These are phyloP conservation scores for Hypothenemus hampei DNA, from an alignment of 1,140 invertebrate species.

Conservation along the genomic window DNA sequence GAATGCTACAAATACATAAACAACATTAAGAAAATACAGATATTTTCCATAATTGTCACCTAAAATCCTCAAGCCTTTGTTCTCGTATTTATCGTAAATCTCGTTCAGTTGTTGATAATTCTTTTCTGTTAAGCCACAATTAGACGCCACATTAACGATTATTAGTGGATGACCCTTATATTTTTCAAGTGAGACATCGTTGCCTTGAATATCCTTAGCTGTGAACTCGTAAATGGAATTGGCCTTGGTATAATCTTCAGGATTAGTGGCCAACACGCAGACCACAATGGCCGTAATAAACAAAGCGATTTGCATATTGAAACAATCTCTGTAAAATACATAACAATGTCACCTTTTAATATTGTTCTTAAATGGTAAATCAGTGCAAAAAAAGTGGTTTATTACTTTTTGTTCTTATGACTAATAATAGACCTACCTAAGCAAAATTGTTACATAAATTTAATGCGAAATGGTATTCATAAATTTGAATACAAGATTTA, in stretches of 20 bases:
- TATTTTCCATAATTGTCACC: neutral
- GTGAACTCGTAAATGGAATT: slow-evolving; percentile 70
- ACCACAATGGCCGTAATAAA: neutral
- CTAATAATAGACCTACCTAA: neutral
- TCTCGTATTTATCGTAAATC: slow-evolving; percentile 66
- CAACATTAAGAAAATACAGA: neutral
- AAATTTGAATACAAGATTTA: too few relatives aligned
- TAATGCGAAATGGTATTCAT: neutral
- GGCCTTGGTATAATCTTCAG: slow-evolving; percentile 43
- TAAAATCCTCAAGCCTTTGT: slow-evolving; percentile 60
- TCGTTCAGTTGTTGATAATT: slow-evolving; percentile 73
- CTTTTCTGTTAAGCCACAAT: slow-evolving; percentile 73
- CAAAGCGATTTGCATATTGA: too few relatives aligned
- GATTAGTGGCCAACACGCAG: slow-evolving; percentile 2
- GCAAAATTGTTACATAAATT: neutral
- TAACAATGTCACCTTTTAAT: neutral
- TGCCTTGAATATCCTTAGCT: slow-evolving; percentile 67
- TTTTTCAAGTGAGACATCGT: slow-evolving; percentile 64
- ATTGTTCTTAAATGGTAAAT: neutral
- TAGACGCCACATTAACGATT: slow-evolving; percentile 82
- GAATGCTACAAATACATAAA: slow-evolving; percentile 53
- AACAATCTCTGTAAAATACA: neutral
- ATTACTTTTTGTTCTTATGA: neutral
- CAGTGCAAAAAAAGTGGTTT: neutral
- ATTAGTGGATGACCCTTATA: slow-evolving; percentile 67